phyloP scores from a whole-genome alignment of 2,888 invertebrate genomes.

The Polietes domitor region DNA sequence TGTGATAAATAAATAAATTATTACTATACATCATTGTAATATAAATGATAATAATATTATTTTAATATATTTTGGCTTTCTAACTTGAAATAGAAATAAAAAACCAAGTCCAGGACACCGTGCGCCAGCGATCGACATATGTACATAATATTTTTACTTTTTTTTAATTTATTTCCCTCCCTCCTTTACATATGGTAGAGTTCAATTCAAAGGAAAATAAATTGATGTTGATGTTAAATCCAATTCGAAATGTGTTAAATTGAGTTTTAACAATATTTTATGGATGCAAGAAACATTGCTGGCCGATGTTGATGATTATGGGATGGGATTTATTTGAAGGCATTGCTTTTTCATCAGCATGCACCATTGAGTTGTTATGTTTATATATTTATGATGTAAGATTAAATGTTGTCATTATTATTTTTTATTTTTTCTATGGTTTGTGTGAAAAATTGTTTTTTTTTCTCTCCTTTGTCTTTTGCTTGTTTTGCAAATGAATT shows the following conservation, averaged over 20 bases:
- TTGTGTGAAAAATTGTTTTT: not conserved
- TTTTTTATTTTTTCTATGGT: not conserved
- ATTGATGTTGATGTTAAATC: not conserved
- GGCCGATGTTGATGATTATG: not conserved
- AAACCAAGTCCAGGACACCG: too few relatives aligned
- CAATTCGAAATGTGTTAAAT: conserved; percentile 9
- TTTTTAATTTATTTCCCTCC: not conserved
- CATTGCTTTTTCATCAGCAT: not conserved
- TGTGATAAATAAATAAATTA: too few relatives aligned
- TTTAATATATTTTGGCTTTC: too few relatives aligned
- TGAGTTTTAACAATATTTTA: not conserved
- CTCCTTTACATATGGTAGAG: too few relatives aligned
- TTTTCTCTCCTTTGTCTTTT: not conserved
- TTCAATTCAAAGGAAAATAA: not conserved
- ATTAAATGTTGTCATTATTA: not conserved
- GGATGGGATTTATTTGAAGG: not conserved
- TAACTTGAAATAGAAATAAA: too few relatives aligned
- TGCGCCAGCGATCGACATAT: too few relatives aligned
- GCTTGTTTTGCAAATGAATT: not conserved
- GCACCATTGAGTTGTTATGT: not conserved
- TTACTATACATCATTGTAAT: too few relatives aligned
- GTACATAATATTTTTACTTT: too few relatives aligned
- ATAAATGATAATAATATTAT: too few relatives aligned
- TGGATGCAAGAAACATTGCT: not conserved
- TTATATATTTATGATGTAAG: not conserved